These are phyloP conservation scores for Sylvicola cinctus DNA, from an alignment of 2,888 invertebrate genomes.

Conservation along the genomic window DNA sequence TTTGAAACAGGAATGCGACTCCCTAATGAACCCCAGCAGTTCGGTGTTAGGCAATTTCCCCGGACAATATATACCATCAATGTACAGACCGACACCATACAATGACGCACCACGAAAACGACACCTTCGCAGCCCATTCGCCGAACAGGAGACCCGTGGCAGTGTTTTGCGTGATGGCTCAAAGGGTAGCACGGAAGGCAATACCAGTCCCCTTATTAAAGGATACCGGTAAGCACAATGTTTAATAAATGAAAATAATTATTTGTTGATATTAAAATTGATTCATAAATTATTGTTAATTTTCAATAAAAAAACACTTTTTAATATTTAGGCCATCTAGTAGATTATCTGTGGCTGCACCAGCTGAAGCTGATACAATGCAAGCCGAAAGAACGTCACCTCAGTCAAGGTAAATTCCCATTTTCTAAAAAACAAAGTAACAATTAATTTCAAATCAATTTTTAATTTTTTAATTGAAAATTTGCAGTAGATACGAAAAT, in stretches of 20 bases:
- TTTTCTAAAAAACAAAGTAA: background rate
- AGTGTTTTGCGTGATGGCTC: slow-evolving; percentile 42
- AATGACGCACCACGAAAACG: slow-evolving; percentile 32
- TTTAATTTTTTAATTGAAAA: background rate
- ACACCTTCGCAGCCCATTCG: slow-evolving; percentile 31
- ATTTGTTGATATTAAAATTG: background rate
- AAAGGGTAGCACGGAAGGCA: slow-evolving; percentile 22
- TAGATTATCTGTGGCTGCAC: slow-evolving; percentile 26
- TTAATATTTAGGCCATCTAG: slow-evolving; percentile 19
- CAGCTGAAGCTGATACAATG: slow-evolving; percentile 27
- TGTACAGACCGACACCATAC: slow-evolving; percentile 24
- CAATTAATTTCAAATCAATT: too few relatives aligned
- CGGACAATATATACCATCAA: slow-evolving; percentile 21
- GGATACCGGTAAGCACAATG: slow-evolving; percentile 13
- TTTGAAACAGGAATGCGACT: slow-evolving; percentile 25
- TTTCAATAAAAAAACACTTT: background rate
- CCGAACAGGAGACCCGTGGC: slow-evolving; percentile 30
- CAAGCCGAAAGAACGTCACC: slow-evolving; percentile 25
- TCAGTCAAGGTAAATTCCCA: slow-evolving; percentile 20
- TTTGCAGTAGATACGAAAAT: slow-evolving; percentile 23
- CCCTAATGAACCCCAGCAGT: slow-evolving; percentile 22
- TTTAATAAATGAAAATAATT: background rate
- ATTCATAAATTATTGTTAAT: background rate
- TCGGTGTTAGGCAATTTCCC: slow-evolving; percentile 20
- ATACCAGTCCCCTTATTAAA: slow-evolving; percentile 28